Base-by-base conservation (phyloP, 2,797 vertebrate genomes). In the Hoplostethus mediterraneus region DNA sequence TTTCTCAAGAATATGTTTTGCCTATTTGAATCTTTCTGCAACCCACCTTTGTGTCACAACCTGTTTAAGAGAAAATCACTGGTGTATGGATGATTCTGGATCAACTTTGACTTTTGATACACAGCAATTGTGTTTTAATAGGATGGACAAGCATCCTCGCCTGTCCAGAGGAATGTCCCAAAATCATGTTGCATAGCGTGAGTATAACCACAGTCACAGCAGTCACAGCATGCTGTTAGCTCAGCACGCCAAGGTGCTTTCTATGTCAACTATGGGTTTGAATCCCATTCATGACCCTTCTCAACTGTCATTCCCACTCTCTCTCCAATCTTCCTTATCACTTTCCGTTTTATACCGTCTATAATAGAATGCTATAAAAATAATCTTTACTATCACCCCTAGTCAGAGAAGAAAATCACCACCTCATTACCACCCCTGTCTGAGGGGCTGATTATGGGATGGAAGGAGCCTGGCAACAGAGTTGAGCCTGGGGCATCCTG, bases 291-390 rank as follows among this genome's bases (percentile, higher is more conserved):
- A 7, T 80, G 84, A 85, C 87, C 87, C 91, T 89, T 87, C 79
- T 76, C 79, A 90, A 90, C 86, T 90, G 87, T 83, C 88, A 87
- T 63, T 71, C 14, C 36, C 2, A 30, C 67, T 59, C 71, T 80
- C 80, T 71, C 63, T 38, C 52, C 77, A 66, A 67, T 75, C 69
- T 67, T 80, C 72, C 75, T 62, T 49, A 13, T 79, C 74, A 42
- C 69, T 71, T 70, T 87, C 78, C 45, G 77, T 85, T 89, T 88
- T 72, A 73, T 62, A 47, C 31, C 40, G 0, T 71, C 81, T 87
- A 78, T 90, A 75, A 91, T 80, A 80, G 65, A 81, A 89, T 76
- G 60, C 75, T 65, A 85, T 91, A 79, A 90, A 90, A 88, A 81
- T 79, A 85, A 89, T 88, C 83, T 84, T 84, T 89, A 89, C 80